Evolutionary conservation across 2,888 invertebrate genomes (phyloP).

Genomic region (Sycophila texana): DNA sequence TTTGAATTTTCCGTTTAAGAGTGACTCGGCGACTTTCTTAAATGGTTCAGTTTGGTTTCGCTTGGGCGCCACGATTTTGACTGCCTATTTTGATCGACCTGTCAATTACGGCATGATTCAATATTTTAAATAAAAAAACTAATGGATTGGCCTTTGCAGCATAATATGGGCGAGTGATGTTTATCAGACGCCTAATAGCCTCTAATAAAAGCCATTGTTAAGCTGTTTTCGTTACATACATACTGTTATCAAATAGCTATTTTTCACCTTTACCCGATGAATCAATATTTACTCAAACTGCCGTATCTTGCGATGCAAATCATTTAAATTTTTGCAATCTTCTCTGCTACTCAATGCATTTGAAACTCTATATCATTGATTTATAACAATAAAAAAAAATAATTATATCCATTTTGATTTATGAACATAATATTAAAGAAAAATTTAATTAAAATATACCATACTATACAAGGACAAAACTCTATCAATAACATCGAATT

Average conservation of each 20-base stretch:
- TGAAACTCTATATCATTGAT: too few relatives aligned
- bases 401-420: too few relatives aligned
- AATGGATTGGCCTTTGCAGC: not conserved
- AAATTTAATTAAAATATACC: too few relatives aligned
- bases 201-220: not conserved
- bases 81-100: constrained; percentile 46
- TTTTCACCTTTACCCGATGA: too few relatives aligned
- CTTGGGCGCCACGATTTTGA: not conserved
- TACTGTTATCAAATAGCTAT: not conserved
- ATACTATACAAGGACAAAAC: too few relatives aligned
- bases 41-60: constrained; percentile 11
- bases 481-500: too few relatives aligned
- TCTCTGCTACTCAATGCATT: too few relatives aligned
- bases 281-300: too few relatives aligned
- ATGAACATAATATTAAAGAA: too few relatives aligned
- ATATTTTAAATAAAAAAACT: not conserved
- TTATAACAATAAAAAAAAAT: too few relatives aligned
- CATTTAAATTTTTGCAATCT: too few relatives aligned
- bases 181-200: not conserved
- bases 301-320: too few relatives aligned
- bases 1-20: constrained; percentile 40
- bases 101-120: constrained; percentile 43
- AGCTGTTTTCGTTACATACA: not conserved
- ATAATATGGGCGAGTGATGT: not conserved
- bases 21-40: constrained; percentile 39